Evolutionary conservation across 2,113 vertebrate species (phyloP).

Genomic region (Tiliqua scincoides): DNA sequence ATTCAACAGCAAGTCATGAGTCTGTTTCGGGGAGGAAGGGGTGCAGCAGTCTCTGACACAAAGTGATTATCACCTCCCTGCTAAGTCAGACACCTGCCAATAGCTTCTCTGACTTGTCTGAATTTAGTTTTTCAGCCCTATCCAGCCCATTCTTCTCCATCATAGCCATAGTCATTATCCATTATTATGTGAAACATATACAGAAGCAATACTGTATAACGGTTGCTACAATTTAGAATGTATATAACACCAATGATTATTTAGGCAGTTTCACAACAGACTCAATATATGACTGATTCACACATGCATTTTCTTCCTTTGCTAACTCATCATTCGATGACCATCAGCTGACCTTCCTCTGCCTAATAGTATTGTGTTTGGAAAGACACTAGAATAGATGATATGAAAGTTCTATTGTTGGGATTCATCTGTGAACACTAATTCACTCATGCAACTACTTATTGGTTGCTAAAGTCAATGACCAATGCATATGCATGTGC

Average conservation of each 20-base stretch:
- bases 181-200: not conserved
- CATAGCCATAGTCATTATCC: not conserved
- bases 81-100: too few species aligned
- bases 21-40: too few species aligned
- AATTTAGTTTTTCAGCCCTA: not conserved
- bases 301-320: not conserved
- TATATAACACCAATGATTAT: not conserved
- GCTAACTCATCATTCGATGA: not conserved
- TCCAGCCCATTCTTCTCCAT: not conserved
- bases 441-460: not conserved
- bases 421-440: not conserved
- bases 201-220: not conserved
- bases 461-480: not conserved
- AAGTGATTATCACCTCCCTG: too few species aligned
- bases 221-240: not conserved
- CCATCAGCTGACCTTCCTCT: not conserved
- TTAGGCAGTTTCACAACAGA: not conserved
- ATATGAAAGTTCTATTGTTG: not conserved
- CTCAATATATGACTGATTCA: not conserved
- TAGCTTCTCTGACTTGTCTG: not conserved
- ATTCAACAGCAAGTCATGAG: too few species aligned
- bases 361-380: not conserved
- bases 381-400: not conserved
- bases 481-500: not conserved
- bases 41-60: too few species aligned